Conservation (phyloP, 2,797 vertebrate species). For the Coracias cyanogaster region DNA sequence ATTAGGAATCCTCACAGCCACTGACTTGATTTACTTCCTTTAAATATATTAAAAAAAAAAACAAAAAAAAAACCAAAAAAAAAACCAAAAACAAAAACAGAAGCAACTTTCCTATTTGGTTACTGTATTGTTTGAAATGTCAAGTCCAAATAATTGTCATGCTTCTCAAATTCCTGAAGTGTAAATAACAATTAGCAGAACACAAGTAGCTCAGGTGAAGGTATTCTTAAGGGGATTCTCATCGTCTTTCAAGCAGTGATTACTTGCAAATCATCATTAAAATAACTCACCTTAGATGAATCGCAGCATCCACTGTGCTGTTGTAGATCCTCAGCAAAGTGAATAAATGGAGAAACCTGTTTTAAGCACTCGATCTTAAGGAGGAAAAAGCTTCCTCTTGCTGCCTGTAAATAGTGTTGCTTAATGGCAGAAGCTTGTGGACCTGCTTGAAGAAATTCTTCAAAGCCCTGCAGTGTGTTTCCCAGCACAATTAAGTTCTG, state of each 20-base stretch:
- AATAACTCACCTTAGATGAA: neutral
- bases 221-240: neutral
- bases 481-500: neutral
- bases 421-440: neutral
- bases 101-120: neutral
- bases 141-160: neutral
- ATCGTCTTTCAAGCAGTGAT: neutral
- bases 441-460: neutral
- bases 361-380: neutral
- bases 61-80: neutral
- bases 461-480: neutral
- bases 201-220: neutral
- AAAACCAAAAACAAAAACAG: neutral
- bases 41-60: neutral
- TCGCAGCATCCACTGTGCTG: neutral
- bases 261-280: neutral
- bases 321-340: neutral
- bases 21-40: neutral
- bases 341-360: neutral
- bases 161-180: neutral
- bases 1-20: neutral
- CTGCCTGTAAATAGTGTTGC: neutral
- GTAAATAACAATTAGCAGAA: neutral
- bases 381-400: neutral
- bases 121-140: neutral